Conservation (phyloP, 2,888 invertebrate genomes). For the Clepsis dumicolana region DNA sequence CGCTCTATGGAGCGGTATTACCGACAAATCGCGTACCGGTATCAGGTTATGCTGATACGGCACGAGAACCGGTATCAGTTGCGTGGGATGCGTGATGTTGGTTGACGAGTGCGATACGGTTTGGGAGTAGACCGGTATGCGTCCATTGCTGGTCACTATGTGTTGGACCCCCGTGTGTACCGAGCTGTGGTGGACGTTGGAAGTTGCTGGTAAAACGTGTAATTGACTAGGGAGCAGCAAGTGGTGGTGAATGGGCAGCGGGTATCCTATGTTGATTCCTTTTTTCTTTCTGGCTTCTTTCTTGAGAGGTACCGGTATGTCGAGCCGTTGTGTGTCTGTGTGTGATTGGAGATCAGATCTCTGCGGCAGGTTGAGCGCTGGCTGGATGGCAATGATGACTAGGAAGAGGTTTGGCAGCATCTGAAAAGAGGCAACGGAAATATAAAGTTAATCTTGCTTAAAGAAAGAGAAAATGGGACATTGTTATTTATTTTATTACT, state of each 20-base stretch:
- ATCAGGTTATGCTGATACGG: conserved; percentile 61
- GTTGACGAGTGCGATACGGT: conserved; percentile 57
- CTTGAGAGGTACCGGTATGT: background rate
- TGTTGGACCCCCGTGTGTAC: conserved; percentile 57
- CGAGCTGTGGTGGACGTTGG: conserved; percentile 60
- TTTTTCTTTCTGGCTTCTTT: conserved; percentile 41
- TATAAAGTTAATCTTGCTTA: background rate
- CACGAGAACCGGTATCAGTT: conserved; percentile 62
- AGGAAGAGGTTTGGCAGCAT: conserved; percentile 36
- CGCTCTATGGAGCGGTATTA: conserved; percentile 70
- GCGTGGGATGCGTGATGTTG: conserved; percentile 61
- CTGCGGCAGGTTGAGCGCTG: conserved; percentile 31
- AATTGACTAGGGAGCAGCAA: conserved; percentile 61
- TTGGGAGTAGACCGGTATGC: conserved; percentile 60
- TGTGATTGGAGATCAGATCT: background rate
- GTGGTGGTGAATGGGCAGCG: conserved; percentile 61
- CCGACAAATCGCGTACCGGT: conserved; percentile 71
- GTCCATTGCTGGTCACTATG: conserved; percentile 55
- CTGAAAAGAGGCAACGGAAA: conserved; percentile 31
- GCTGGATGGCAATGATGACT: conserved; percentile 35
- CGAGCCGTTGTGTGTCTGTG: background rate
- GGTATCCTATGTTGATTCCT: conserved; percentile 53
- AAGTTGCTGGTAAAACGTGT: conserved; percentile 69
- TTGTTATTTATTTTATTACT: no score
- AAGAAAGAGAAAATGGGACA: background rate